Conservation (phyloP, 2,888 invertebrate species). For the Cepaea hortensis region DNA sequence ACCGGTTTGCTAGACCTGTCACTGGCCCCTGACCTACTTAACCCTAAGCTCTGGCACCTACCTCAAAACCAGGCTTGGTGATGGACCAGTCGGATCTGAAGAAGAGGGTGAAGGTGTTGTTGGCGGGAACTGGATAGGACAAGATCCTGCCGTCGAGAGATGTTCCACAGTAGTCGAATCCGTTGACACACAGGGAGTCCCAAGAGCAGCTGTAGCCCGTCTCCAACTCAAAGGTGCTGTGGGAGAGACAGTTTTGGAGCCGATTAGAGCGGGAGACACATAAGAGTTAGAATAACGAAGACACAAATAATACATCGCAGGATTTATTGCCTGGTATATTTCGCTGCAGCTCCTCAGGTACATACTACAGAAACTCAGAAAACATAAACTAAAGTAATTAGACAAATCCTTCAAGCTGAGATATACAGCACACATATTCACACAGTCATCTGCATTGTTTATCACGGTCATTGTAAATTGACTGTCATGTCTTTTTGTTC, state of each 20-base stretch:
- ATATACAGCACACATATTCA: too few species aligned
- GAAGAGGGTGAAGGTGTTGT: background rate
- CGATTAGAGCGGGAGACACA: background rate
- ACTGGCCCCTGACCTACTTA: too few species aligned
- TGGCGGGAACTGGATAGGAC: background rate
- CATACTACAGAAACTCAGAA: too few species aligned
- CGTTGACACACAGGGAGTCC: background rate
- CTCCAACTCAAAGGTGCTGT: background rate
- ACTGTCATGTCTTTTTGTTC: too few species aligned
- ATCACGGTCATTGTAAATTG: too few species aligned
- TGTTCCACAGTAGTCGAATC: background rate
- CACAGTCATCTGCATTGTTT: too few species aligned
- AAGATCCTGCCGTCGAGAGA: background rate
- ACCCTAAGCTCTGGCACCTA: background rate
- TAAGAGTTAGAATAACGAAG: background rate
- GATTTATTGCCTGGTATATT: too few species aligned
- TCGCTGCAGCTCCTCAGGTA: too few species aligned
- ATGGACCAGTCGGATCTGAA: background rate
- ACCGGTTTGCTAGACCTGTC: too few species aligned
- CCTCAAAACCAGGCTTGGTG: background rate
- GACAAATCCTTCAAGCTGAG: too few species aligned
- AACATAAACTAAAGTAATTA: too few species aligned
- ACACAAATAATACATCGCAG: too few species aligned
- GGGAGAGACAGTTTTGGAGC: background rate
- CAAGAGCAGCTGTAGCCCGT: background rate